Percentiles rank a stretch among this genome's conserved stretches.
These are phyloP conservation scores for Echinometra lucunter DNA, from an alignment of 53 echinoderm and acorn worm species.

Conservation along the genomic window DNA sequence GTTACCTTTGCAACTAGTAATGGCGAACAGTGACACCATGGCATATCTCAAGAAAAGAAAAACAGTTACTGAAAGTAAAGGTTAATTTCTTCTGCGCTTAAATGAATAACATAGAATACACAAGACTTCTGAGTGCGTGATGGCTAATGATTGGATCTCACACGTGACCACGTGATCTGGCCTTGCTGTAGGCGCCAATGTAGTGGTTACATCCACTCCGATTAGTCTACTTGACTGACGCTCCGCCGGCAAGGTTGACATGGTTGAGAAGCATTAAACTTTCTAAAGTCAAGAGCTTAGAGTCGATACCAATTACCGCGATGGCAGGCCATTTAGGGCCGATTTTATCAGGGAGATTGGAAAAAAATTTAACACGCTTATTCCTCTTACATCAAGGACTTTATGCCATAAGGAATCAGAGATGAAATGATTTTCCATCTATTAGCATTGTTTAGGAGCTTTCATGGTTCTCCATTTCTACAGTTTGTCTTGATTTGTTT, in stretches of 20 bases:
- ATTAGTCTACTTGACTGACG: background rate
- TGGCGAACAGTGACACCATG: too few relatives aligned
- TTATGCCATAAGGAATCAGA: too few relatives aligned
- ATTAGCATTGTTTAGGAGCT: too few relatives aligned
- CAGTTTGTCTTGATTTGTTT: too few relatives aligned
- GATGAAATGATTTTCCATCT: too few relatives aligned
- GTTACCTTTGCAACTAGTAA: too few relatives aligned
- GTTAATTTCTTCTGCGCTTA: background rate
- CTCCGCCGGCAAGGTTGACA: background rate
- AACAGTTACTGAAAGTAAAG: background rate
- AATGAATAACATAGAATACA: background rate
- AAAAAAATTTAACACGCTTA: background rate
- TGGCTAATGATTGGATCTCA: background rate
- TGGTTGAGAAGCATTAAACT: background rate
- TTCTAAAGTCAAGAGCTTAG: background rate
- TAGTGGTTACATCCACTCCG: background rate
- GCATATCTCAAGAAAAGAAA: background rate
- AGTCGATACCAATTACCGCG: slow-evolving; percentile 10
- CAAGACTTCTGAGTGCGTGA: background rate
- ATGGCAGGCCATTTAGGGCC: background rate
- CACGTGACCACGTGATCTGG: background rate
- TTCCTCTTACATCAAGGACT: background rate
- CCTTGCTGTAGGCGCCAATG: slow-evolving; percentile 34
- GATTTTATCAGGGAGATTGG: background rate
- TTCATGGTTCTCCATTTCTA: too few relatives aligned